Percentiles rank a stretch among this genome's conserved stretches.
These are phyloP conservation scores for Chlorops oryzae DNA, from an alignment of 1,140 invertebrate genomes.

Conservation along the genomic window DNA sequence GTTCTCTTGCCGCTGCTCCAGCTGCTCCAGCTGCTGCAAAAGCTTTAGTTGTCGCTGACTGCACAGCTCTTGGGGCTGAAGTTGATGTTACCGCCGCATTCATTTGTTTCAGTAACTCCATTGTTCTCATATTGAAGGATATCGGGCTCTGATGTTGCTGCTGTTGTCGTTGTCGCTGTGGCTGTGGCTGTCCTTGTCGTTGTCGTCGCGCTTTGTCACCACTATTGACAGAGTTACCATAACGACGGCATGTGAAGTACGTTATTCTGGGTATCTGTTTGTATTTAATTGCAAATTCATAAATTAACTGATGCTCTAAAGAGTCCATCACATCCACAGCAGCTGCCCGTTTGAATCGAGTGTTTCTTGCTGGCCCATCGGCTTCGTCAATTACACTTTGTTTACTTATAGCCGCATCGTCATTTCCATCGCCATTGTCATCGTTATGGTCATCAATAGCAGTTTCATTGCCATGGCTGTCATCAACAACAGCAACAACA, in stretches of 20 bases:
- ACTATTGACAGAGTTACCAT: no score
- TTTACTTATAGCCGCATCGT: not conserved
- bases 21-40: not conserved
- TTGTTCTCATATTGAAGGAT: constrained; percentile 18
- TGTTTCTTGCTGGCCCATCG: no score
- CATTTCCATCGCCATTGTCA: not conserved
- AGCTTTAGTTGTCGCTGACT: not conserved
- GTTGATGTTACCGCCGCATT: constrained; percentile 26
- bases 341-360: no score
- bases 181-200: constrained; percentile 10
- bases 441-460: not conserved
- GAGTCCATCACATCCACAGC: constrained; percentile 18
- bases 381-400: no score
- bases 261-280: constrained; percentile 41
- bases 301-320: constrained; percentile 25
- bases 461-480: not conserved
- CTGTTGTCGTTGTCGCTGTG: not conserved
- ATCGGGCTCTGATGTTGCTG: constrained; percentile 12
- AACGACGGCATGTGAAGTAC: constrained; percentile 41
- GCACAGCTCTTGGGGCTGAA: no score
- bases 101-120: constrained; percentile 33
- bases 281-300: constrained; percentile 19
- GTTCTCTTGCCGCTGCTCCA: no score
- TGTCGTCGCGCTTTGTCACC: constrained; percentile 17
- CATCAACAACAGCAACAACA: not conserved